Evolutionary conservation across 2,888 invertebrate genomes (phyloP).

Genomic region (Lasioglossum figueresi): DNA sequence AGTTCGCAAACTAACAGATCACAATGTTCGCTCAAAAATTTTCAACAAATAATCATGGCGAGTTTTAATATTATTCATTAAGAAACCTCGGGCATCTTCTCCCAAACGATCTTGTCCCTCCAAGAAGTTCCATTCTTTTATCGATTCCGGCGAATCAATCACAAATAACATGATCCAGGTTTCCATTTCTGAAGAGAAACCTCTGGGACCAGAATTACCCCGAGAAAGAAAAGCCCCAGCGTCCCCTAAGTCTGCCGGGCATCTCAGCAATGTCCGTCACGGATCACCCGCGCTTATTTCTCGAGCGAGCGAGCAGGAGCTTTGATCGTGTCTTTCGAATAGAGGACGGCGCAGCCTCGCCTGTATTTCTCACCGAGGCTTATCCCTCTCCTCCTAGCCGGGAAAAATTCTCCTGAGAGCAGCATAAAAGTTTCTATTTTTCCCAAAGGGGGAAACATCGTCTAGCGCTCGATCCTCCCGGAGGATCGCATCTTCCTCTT

Average conservation of each 20-base stretch:
- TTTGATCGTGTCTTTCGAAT: conserved; percentile 49
- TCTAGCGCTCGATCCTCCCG: conserved; percentile 33
- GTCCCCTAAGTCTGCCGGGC: conserved; percentile 5
- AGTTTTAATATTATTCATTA: not conserved
- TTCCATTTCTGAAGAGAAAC: not conserved
- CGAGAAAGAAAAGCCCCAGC: not conserved
- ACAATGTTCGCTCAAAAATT: not conserved
- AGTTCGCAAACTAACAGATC: too few relatives aligned
- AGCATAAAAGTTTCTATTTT: conserved; percentile 66
- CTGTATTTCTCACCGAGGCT: conserved; percentile 51
- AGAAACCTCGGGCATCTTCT: too few relatives aligned
- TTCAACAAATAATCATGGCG: not conserved
- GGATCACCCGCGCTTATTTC: conserved; percentile 54
- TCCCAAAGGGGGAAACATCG: conserved; percentile 58
- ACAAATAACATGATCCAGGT: not conserved
- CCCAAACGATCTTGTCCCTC: not conserved
- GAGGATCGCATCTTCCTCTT: conserved; percentile 24
- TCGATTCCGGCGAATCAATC: not conserved
- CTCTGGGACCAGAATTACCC: not conserved
- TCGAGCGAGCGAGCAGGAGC: conserved; percentile 27
- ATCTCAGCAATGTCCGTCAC: conserved; percentile 35
- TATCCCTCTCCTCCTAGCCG: conserved; percentile 46
- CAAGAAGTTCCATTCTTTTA: not conserved
- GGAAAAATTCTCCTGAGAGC: conserved; percentile 59
- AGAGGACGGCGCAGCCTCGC: conserved; percentile 36